Conservation (phyloP, 2,113 vertebrate genomes). For the Cyprinodon tularosa region DNA sequence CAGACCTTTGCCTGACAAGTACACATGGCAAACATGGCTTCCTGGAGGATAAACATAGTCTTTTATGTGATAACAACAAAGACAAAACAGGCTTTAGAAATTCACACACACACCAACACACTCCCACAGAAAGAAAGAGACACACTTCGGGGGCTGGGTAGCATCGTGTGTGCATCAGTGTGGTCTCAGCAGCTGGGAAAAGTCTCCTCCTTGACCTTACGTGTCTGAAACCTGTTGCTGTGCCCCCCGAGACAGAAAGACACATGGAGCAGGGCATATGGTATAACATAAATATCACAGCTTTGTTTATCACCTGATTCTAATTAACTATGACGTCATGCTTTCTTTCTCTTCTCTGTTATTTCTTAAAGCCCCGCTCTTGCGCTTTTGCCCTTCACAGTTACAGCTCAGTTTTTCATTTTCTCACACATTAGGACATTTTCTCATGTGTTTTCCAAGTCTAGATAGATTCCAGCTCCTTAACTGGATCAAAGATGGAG, state of each 20-base stretch:
- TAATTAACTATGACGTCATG: conserved; percentile 81
- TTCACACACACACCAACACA: not conserved
- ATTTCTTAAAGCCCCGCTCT: conserved; percentile 40
- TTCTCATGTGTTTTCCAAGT: conserved; percentile 43
- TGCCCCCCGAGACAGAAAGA: conserved; percentile 67
- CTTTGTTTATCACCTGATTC: conserved; percentile 81
- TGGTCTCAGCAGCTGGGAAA: conserved; percentile 74
- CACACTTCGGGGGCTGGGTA: conserved; percentile 4
- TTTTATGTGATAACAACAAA: conserved; percentile 68
- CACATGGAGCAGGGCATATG: conserved; percentile 73
- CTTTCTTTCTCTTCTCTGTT: conserved; percentile 52
- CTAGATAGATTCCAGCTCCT: conserved; percentile 52
- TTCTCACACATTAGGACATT: conserved; percentile 5
- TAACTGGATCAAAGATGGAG: conserved; percentile 38
- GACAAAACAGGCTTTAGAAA: conserved; percentile 55
- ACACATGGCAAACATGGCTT: conserved; percentile 64
- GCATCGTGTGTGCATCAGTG: conserved; percentile 60
- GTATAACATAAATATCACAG: conserved; percentile 79
- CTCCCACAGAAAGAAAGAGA: not conserved
- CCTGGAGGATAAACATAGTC: conserved; percentile 60
- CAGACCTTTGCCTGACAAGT: conserved; percentile 57
- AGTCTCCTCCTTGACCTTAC: conserved; percentile 76
- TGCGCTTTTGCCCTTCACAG: conserved; percentile 21
- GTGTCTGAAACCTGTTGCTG: conserved; percentile 76
- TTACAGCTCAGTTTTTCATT: conserved; percentile 25